Percentiles rank a stretch among this genome's conserved stretches.
phyloP scores from a whole-genome alignment of 2,113 vertebrate genomes.

The Carlito syrichta region DNA sequence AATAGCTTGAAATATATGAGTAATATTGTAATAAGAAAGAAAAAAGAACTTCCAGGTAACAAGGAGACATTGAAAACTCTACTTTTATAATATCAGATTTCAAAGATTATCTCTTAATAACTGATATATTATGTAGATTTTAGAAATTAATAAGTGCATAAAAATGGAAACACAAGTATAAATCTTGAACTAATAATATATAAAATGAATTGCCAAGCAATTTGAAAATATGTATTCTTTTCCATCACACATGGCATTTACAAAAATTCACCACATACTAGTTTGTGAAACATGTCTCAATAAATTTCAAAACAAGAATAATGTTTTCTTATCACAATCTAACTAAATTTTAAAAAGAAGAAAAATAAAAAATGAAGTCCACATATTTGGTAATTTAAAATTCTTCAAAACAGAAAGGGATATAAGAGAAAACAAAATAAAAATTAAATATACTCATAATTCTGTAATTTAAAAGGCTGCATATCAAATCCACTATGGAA shows the following conservation, averaged over 20 bases:
- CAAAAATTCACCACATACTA: neutral
- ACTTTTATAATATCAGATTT: neutral
- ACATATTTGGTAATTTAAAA: neutral
- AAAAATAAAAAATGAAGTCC: neutral
- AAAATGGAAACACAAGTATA: neutral
- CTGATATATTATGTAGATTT: neutral
- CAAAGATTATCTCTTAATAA: neutral
- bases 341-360: neutral
- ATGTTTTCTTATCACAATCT: neutral
- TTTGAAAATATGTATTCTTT: no score
- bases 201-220: no score
- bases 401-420: neutral
- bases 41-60: neutral
- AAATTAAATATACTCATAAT: neutral
- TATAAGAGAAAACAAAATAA: neutral
- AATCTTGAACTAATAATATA: no score
- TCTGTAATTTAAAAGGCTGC: neutral
- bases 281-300: neutral
- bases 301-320: neutral
- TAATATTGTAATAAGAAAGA: neutral
- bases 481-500: neutral
- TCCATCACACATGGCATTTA: neutral
- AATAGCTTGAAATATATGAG: neutral
- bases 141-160: neutral
- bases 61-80: neutral